These are phyloP conservation scores for Drosophila mauritiana DNA, from an alignment of 1,140 invertebrate genomes.

Conservation along the genomic window DNA sequence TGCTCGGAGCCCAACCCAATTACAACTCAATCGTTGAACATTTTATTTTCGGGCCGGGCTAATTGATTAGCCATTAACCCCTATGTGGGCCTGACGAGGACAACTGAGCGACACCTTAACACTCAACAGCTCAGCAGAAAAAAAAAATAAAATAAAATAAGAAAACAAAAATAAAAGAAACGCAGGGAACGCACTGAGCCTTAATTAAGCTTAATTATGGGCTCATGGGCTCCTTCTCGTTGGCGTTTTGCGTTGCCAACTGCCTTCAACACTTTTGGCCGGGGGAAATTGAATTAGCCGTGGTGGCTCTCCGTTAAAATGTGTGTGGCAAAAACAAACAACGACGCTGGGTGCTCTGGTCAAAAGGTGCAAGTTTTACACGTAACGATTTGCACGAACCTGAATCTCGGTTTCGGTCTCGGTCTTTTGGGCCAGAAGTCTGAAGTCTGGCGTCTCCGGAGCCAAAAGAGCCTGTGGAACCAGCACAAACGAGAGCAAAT, in stretches of 20 bases:
- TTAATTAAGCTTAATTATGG: conserved; percentile 80
- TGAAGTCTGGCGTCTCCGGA: background rate
- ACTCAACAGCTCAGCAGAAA: conserved; percentile 3
- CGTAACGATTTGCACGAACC: conserved; percentile 80
- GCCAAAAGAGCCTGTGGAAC: conserved; percentile 33
- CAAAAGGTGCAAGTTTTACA: conserved; percentile 83
- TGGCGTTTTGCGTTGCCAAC: conserved; percentile 9
- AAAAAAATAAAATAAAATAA: conserved; percentile 2
- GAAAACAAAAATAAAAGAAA: background rate
- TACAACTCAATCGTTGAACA: conserved; percentile 71
- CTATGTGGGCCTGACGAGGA: conserved; percentile 54
- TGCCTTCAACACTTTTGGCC: conserved; percentile 36
- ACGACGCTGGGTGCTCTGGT: conserved; percentile 56
- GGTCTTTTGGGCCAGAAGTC: conserved; percentile 21
- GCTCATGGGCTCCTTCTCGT: conserved; percentile 27
- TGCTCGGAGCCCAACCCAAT: conserved; percentile 34
- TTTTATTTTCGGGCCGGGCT: conserved; percentile 55
- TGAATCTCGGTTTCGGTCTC: conserved; percentile 32
- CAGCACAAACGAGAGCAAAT: conserved; percentile 81
- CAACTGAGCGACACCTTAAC: conserved; percentile 61
- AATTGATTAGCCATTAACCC: conserved; percentile 82
- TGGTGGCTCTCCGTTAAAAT: conserved; percentile 30
- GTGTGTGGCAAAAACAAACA: conserved; percentile 70
- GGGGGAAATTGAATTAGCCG: conserved; percentile 72
- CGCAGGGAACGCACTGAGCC: conserved; percentile 30